Percentiles rank a stretch among this genome's conserved stretches.
These are phyloP conservation scores for Salvelinus namaycush DNA, from an alignment of 2,113 vertebrate species.

Conservation along the genomic window DNA sequence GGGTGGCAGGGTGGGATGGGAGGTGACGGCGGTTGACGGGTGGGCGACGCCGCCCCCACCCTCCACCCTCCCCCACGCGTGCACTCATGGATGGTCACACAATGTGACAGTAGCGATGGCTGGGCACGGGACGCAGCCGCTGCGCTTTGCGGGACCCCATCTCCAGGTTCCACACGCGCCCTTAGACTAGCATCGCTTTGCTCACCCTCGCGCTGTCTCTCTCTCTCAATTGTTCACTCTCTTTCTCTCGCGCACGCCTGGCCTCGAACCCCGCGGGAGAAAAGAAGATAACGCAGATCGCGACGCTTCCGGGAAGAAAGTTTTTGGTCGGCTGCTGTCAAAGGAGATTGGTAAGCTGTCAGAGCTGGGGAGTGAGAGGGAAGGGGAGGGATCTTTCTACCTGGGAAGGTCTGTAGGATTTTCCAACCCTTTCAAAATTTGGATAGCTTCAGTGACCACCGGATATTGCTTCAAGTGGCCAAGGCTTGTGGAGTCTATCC, in stretches of 20 bases:
- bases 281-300: slow-evolving; percentile 14
- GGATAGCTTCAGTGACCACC: slow-evolving; percentile 39
- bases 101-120: slow-evolving; percentile 75
- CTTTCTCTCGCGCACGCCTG: slow-evolving; percentile 39
- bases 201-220: slow-evolving; percentile 15
- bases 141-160: slow-evolving; percentile 62
- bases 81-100: slow-evolving; percentile 68
- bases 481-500: slow-evolving; percentile 20
- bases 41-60: neutral
- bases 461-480: slow-evolving; percentile 39
- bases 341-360: slow-evolving; percentile 72
- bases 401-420: slow-evolving; percentile 42
- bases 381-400: slow-evolving; percentile 56
- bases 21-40: neutral
- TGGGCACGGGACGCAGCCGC: slow-evolving; percentile 71
- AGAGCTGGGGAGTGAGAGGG: slow-evolving; percentile 61
- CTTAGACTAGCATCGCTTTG: slow-evolving; percentile 41
- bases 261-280: slow-evolving; percentile 53
- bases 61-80: slow-evolving; percentile 33
- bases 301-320: slow-evolving; percentile 49
- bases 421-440: slow-evolving; percentile 44
- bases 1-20: neutral
- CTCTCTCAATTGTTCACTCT: slow-evolving; percentile 16
- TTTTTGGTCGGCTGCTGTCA: slow-evolving; percentile 49
- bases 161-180: slow-evolving; percentile 58